Percentiles rank a stretch among this genome's conserved stretches.
phyloP scores from a whole-genome alignment of 1,140 invertebrate genomes.

The Parasteatoda tepidariorum region DNA sequence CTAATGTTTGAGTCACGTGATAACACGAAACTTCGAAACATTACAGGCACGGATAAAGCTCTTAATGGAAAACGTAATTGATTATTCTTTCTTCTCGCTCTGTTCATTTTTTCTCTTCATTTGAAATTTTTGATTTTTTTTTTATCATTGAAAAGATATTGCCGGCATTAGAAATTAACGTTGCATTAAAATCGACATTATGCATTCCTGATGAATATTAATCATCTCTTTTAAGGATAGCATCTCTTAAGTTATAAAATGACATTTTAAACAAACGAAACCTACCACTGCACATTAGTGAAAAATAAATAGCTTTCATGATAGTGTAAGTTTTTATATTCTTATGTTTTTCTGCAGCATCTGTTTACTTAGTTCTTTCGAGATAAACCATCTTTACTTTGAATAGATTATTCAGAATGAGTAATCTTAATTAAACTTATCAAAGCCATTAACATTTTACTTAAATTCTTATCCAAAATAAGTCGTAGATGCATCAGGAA shows the following conservation, averaged over 20 bases:
- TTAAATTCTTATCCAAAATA: too few relatives aligned
- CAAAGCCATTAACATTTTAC: background rate
- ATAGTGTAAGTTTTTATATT: background rate
- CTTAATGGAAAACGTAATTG: constrained; percentile 60
- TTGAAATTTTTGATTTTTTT: constrained; percentile 7
- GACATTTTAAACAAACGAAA: constrained; percentile 57
- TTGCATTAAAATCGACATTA: constrained; percentile 57
- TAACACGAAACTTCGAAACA: constrained; percentile 3
- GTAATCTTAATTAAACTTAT: background rate
- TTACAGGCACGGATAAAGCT: constrained; percentile 8
- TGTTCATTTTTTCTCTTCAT: background rate
- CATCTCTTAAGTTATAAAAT: constrained; percentile 47
- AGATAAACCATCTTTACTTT: too few relatives aligned
- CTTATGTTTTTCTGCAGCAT: background rate
- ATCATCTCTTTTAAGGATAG: constrained; percentile 44
- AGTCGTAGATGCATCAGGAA: too few relatives aligned
- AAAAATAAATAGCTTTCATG: background rate
- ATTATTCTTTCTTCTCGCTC: constrained; percentile 37
- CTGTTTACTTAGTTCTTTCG: background rate
- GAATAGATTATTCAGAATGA: too few relatives aligned
- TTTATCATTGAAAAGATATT: constrained; percentile 4
- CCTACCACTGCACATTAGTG: constrained; percentile 47
- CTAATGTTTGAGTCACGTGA: constrained; percentile 52
- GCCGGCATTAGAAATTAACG: constrained; percentile 49
- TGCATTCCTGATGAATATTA: constrained; percentile 58